A percentile compares a stretch with the other conserved stretches of the same genome.
Conservation (phyloP, 2,113 vertebrate species). For the Otus sunia region DNA sequence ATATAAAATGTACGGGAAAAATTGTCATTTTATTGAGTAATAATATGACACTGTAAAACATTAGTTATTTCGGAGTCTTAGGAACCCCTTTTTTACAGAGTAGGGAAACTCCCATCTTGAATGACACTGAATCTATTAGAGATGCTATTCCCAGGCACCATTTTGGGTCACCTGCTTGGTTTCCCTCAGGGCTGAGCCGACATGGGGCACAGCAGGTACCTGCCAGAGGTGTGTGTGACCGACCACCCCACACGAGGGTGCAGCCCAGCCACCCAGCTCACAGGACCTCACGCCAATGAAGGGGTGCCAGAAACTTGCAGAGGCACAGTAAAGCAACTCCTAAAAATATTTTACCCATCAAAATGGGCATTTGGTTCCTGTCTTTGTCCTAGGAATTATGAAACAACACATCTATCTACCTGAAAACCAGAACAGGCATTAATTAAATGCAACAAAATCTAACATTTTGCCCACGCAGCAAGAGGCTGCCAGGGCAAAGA, state of each 20-base stretch:
- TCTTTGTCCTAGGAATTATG: neutral
- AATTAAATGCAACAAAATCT: neutral
- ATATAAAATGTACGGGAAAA: neutral
- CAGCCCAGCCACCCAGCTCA: neutral
- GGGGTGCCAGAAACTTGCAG: neutral
- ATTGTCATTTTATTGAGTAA: neutral
- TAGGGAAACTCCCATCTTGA: neutral
- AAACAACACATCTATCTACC: neutral
- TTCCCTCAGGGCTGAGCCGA: neutral
- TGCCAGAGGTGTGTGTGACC: no score
- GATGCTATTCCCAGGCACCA: neutral
- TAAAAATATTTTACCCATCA: neutral
- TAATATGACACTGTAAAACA: neutral
- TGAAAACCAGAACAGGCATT: neutral
- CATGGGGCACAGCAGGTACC: fast-evolving
- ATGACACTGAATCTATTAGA: neutral
- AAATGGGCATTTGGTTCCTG: fast-evolving
- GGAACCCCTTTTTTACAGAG: neutral
- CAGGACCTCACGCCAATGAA: fast-evolving
- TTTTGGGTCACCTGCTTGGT: neutral
- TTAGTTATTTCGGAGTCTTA: neutral
- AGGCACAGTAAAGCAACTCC: neutral
- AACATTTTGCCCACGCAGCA: fast-evolving
- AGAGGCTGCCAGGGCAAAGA: neutral
- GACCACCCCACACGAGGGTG: no score